Percentiles rank a stretch among this genome's conserved stretches.
Conservation (phyloP, 2,113 vertebrate species). For the Myrmecophaga tridactyla region DNA sequence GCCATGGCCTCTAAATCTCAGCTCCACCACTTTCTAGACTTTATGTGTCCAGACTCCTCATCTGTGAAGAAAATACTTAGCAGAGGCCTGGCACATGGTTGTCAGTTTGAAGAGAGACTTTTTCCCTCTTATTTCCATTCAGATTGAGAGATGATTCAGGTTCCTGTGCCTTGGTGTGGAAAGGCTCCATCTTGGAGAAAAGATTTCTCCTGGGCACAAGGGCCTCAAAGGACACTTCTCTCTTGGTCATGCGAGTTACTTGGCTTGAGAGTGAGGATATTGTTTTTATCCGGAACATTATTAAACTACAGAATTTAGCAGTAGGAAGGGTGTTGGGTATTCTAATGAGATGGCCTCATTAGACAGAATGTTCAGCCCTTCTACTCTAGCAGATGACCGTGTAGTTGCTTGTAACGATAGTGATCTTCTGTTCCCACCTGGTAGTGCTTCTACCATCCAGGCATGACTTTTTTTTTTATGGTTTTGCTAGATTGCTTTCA, state of each 20-base stretch:
- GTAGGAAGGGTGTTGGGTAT: background rate
- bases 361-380: background rate
- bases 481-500: background rate
- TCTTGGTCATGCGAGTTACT: background rate
- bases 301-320: background rate
- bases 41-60: background rate
- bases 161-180: background rate
- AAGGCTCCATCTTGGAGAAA: background rate
- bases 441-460: background rate
- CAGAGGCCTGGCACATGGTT: background rate
- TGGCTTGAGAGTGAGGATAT: background rate
- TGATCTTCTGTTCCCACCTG: background rate
- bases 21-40: background rate
- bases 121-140: background rate
- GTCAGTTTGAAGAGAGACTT: background rate
- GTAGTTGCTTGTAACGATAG: background rate
- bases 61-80: background rate
- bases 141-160: background rate
- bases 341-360: background rate
- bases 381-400: background rate
- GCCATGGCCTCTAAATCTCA: background rate
- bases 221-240: background rate
- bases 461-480: background rate
- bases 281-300: background rate
- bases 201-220: background rate